Evolutionary conservation across 1,140 invertebrate genomes (phyloP).

Genomic region (Halesus radiatus): DNA sequence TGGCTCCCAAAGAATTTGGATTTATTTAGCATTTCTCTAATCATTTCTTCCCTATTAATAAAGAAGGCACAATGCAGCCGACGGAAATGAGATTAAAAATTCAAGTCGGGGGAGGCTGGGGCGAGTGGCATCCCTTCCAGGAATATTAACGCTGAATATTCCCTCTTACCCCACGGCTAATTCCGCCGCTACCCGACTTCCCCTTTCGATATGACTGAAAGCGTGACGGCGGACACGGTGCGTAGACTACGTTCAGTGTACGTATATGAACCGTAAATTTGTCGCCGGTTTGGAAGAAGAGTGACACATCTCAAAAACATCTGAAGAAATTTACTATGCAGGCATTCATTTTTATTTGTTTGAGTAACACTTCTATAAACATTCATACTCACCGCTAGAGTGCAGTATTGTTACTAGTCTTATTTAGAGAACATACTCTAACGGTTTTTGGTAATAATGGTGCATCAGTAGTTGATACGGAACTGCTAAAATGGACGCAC

Average conservation of each 20-base stretch:
- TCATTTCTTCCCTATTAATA: background rate
- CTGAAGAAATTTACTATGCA: no score
- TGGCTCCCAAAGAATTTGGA: background rate
- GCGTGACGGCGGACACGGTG: slow-evolving; percentile 13
- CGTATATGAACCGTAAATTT: no score
- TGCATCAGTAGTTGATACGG: no score
- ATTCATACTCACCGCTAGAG: no score
- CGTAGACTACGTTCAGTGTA: background rate
- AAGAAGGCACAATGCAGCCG: background rate
- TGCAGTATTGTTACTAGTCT: no score
- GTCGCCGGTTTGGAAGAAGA: no score
- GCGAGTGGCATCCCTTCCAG: slow-evolving; percentile 1
- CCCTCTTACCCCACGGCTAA: background rate
- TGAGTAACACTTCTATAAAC: no score
- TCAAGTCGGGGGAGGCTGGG: background rate
- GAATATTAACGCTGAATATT: slow-evolving; percentile 20
- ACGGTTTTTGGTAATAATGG: no score
- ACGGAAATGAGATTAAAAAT: slow-evolving; percentile 26
- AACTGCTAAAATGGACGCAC: no score
- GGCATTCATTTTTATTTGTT: no score
- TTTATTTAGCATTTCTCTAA: slow-evolving; percentile 7
- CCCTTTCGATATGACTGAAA: slow-evolving; percentile 23
- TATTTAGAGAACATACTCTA: no score
- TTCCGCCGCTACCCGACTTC: background rate
- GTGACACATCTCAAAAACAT: no score